Evolutionary conservation across 2,113 vertebrate species (phyloP).

Genomic region (Natator depressus): DNA sequence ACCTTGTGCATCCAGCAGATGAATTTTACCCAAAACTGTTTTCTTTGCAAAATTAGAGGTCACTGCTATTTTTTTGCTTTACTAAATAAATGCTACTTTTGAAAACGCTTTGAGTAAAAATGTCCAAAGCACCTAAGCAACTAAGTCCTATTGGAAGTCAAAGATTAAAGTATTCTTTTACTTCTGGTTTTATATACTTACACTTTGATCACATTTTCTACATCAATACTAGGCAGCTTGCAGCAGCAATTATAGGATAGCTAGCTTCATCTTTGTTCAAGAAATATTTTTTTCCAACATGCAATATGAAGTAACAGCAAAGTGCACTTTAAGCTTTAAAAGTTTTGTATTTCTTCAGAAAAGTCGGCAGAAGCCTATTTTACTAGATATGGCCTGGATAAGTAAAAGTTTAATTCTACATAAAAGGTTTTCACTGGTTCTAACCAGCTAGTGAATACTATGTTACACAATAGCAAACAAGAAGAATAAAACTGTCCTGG

Average conservation of each 20-base stretch:
- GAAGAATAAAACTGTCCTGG: background rate
- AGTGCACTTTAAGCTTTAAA: background rate
- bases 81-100: background rate
- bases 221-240: background rate
- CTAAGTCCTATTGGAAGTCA: background rate
- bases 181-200: background rate
- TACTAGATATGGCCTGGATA: background rate
- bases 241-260: background rate
- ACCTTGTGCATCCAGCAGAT: background rate
- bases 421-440: background rate
- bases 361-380: background rate
- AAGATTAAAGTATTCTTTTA: background rate
- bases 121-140: background rate
- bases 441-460: background rate
- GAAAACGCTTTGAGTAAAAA: background rate
- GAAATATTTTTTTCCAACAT: background rate
- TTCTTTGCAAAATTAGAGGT: background rate
- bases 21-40: background rate
- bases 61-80: background rate
- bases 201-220: background rate
- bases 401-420: background rate
- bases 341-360: background rate
- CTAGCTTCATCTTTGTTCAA: background rate
- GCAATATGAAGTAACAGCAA: background rate
- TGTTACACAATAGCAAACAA: background rate